Evolutionary conservation across 2,888 invertebrate species (phyloP).

Genomic region (Hirtodrosophila cameraria): DNA sequence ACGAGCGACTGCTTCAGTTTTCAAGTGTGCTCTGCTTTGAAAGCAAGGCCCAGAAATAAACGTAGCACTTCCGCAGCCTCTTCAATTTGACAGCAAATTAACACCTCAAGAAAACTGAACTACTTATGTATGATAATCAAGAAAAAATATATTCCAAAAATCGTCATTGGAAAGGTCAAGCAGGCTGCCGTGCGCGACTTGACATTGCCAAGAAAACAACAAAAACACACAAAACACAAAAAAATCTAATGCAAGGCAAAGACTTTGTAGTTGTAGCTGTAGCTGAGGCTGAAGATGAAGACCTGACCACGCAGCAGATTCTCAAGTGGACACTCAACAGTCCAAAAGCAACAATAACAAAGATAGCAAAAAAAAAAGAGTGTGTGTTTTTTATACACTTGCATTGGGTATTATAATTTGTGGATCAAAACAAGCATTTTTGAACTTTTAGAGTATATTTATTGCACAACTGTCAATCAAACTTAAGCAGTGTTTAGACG

Average conservation of each 20-base stretch:
- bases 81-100: constrained; percentile 38
- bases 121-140: constrained; percentile 14
- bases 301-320: constrained; percentile 14
- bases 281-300: constrained; percentile 15
- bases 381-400: constrained; percentile 8
- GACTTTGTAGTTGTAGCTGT: constrained; percentile 18
- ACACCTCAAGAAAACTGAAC: constrained; percentile 47
- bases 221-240: constrained; percentile 8
- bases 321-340: constrained; percentile 35
- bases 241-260: constrained; percentile 38
- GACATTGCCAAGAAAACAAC: constrained; percentile 59
- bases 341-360: constrained; percentile 24
- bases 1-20: constrained; percentile 14
- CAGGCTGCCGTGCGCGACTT: constrained; percentile 46
- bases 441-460: no score
- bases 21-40: background rate
- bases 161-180: constrained; percentile 53
- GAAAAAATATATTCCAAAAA: no score
- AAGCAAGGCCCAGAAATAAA: constrained; percentile 44
- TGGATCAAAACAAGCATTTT: no score
- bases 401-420: no score
- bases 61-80: constrained; percentile 30
- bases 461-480: no score
- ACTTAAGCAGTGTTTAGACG: no score
- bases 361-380: background rate